Conservation (phyloP, 1,140 invertebrate genomes). For the Aphis gossypii region DNA sequence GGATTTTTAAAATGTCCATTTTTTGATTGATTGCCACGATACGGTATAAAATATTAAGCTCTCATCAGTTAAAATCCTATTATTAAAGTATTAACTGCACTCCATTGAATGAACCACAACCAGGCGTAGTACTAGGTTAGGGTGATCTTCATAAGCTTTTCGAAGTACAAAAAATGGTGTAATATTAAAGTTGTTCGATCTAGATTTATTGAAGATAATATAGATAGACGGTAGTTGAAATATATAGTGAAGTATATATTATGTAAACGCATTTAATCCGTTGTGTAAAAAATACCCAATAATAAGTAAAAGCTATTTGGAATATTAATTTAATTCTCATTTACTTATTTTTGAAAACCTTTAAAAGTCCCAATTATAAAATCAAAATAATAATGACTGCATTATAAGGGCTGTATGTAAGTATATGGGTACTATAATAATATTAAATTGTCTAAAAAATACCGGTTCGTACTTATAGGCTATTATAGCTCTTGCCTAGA, state of each 20-base stretch:
- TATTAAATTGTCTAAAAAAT: neutral
- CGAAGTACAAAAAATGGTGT: neutral
- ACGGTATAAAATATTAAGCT: neutral
- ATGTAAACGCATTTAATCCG: neutral
- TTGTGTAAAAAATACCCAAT: neutral
- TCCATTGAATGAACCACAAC: neutral
- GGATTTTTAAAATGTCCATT: neutral
- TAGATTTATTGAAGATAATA: neutral
- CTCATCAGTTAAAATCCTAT: neutral
- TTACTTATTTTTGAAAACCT: neutral
- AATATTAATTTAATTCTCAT: neutral
- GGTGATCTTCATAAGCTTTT: neutral
- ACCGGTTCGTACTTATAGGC: neutral
- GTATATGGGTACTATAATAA: neutral
- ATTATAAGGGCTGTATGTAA: no score
- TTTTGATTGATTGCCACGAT: neutral
- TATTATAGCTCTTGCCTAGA: neutral
- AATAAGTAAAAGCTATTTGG: neutral
- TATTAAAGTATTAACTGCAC: neutral
- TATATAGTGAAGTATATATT: neutral
- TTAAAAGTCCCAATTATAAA: neutral
- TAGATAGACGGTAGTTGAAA: neutral
- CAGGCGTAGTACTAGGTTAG: accelerated
- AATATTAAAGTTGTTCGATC: neutral
- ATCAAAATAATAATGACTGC: neutral